A percentile compares a stretch with the other conserved stretches of the same genome.
These are phyloP conservation scores for Pangasianodon hypophthalmus DNA, from an alignment of 2,113 vertebrate genomes.

Conservation along the genomic window DNA sequence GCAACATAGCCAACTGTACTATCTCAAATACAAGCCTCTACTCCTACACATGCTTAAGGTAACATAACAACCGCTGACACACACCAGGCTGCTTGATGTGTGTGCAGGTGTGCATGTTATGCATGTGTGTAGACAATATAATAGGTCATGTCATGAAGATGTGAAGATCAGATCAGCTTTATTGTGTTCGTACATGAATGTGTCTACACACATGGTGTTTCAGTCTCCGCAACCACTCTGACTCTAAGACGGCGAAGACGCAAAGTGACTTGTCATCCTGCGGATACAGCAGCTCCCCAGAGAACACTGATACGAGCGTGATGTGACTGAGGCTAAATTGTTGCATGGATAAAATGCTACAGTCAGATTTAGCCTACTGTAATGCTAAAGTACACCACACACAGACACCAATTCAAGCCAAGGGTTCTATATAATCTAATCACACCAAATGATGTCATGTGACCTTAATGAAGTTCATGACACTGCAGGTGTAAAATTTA, in stretches of 20 bases:
- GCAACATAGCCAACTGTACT: not conserved
- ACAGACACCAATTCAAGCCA: not conserved
- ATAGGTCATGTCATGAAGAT: constrained; percentile 64
- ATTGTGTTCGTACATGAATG: constrained; percentile 5
- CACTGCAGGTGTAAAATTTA: not conserved
- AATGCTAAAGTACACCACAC: not conserved
- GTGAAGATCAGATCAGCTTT: constrained; percentile 70
- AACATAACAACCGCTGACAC: constrained; percentile 71
- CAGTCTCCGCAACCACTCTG: constrained; percentile 55
- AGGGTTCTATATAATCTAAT: not conserved
- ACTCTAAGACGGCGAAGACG: constrained; percentile 42
- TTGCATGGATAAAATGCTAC: not conserved
- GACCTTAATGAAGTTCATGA: not conserved
- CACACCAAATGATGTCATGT: not conserved
- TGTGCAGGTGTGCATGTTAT: constrained; percentile 58
- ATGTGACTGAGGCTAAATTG: constrained; percentile 46
- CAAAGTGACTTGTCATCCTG: constrained; percentile 43
- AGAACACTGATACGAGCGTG: not conserved
- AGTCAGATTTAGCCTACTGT: not conserved
- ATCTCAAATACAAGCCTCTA: not conserved
- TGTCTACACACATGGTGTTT: not conserved
- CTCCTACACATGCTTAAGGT: constrained; percentile 4
- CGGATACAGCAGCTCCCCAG: not conserved
- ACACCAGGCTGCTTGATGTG: constrained; percentile 69
- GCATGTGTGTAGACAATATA: constrained; percentile 42